These are phyloP conservation scores for Zophobas atratus DNA, from an alignment of 1,140 invertebrate genomes.

Conservation along the genomic window DNA sequence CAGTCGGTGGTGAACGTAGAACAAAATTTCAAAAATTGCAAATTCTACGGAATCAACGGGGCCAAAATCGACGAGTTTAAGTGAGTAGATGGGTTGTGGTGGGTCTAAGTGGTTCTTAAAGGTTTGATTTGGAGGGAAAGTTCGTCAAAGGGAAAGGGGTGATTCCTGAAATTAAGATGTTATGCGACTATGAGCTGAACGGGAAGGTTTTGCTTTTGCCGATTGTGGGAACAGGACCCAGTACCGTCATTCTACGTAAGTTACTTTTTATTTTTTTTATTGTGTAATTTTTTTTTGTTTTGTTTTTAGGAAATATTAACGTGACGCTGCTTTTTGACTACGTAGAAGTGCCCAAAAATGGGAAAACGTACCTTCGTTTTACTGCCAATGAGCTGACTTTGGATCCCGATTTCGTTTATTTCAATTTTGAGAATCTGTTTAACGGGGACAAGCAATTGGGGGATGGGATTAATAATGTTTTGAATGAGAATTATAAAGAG, in stretches of 20 bases:
- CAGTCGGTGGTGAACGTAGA: conserved; percentile 26
- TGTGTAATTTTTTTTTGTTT: no score
- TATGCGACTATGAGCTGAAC: conserved; percentile 48
- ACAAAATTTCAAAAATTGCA: conserved; percentile 43
- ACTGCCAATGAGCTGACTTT: neutral
- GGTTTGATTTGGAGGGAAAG: conserved; percentile 50
- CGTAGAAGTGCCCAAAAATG: neutral
- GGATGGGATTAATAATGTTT: no score
- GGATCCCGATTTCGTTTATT: neutral
- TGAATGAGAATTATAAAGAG: neutral
- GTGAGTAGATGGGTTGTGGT: conserved; percentile 9
- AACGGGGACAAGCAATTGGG: neutral
- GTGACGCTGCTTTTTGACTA: neutral
- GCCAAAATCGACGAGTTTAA: neutral
- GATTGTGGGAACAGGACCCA: conserved; percentile 49
- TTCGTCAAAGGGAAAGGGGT: neutral
- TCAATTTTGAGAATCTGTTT: neutral
- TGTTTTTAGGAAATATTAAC: no score
- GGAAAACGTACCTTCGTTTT: neutral
- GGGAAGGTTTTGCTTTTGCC: conserved; percentile 54
- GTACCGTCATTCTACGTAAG: neutral
- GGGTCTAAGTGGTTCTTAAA: conserved; percentile 14
- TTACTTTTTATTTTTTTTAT: neutral
- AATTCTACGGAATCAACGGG: conserved; percentile 26
- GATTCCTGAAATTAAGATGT: conserved; percentile 44